Base-by-base conservation (phyloP, 1,140 invertebrate species). In the Bombus polaris region DNA sequence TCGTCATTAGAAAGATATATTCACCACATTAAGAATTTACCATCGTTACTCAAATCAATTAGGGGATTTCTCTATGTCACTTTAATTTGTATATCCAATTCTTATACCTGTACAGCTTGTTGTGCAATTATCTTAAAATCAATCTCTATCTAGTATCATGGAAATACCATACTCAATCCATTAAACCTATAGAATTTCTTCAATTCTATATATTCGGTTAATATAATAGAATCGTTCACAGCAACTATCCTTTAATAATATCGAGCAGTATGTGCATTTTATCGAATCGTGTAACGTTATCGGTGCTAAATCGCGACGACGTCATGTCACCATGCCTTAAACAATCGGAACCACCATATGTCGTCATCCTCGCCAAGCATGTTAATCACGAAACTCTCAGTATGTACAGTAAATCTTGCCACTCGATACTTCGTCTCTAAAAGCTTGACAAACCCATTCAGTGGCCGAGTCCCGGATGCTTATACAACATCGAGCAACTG, bases 401-500 rank as follows among this genome's bases (percentile, higher is more conserved):
- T n/a, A 13, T n/a, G 37, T 32, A 25, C 28, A 18, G 6, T 15
- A 18, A 70, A 28, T 42, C 37, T 28, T 13, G 13, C 12, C 39
- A 35, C n/a, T 22, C 32, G 28, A 74, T 74, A 37, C 4, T 53
- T 15, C 22, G 18, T 25, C 35, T 57, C 57, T 39, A 39, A 74
- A 65, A 32, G 18, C 6, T 47, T 65, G 44, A 42, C 75, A 68
- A 77, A 83, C 77, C 62, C 66, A 22, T 37, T 39, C 15, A 62
- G 25, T 28, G 8, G 10, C 9, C 22, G 8, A 70, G 22, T 42
- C 18, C 44, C 42, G 28, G 57, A 73, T n/a, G 73, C 44, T 83
- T 53, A 68, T 53, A 77, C 73, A 77, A 76, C 35, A n/a, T 44
- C 22, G 39, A 18, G 18, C 42, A n/a, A 53, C n/a, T 42, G 70